Percentiles rank a stretch among this genome's conserved stretches.
phyloP scores from a whole-genome alignment of 2,888 invertebrate genomes.

The Anoncus sp. region DNA sequence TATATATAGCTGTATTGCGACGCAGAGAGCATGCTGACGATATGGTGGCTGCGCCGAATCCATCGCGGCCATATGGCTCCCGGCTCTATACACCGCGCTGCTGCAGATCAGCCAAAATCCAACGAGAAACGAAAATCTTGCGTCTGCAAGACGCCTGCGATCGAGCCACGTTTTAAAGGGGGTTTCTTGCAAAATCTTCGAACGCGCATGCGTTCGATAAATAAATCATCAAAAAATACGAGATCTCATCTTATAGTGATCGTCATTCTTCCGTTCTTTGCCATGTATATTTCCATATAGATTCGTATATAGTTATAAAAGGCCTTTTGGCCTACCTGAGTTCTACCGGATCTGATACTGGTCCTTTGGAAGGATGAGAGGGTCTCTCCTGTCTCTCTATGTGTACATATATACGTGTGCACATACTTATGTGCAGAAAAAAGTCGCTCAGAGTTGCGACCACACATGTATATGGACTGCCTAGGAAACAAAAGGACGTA shows the following conservation, averaged over 20 bases:
- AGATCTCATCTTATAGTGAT: background rate
- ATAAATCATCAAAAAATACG: background rate
- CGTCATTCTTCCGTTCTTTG: too few relatives aligned
- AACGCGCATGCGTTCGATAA: constrained; percentile 43
- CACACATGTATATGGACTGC: background rate
- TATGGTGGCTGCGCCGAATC: constrained; percentile 51
- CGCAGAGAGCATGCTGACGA: constrained; percentile 1
- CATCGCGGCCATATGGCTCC: constrained; percentile 4
- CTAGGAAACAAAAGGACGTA: background rate
- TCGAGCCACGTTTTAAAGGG: constrained; percentile 22
- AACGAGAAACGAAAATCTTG: constrained; percentile 32
- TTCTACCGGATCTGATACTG: constrained; percentile 26
- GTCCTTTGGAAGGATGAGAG: constrained; percentile 39
- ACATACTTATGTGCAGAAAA: background rate
- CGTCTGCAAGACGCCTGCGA: constrained; percentile 3
- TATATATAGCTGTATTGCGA: background rate
- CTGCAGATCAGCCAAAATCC: constrained; percentile 26
- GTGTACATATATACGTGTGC: background rate
- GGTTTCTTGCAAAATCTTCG: constrained; percentile 36
- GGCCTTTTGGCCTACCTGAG: constrained; percentile 45
- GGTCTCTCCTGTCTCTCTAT: background rate
- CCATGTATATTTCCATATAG: too few relatives aligned
- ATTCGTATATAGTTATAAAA: background rate
- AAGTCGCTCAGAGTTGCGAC: background rate
- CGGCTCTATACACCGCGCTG: constrained; percentile 4